phyloP scores from a whole-genome alignment of 2,113 vertebrate species.

The Lepus timidus region DNA sequence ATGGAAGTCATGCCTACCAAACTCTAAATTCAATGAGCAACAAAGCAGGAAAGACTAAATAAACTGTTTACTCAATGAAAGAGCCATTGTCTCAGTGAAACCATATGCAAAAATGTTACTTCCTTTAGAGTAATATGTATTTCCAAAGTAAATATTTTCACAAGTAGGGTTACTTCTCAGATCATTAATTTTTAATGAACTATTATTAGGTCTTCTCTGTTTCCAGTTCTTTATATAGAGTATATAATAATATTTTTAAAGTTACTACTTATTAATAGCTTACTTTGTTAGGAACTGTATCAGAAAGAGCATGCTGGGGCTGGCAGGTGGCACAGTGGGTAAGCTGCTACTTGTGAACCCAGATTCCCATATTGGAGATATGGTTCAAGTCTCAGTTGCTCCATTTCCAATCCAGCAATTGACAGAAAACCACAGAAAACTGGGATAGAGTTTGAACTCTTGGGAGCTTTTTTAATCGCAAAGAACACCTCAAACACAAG shows the following conservation, averaged over 20 bases:
- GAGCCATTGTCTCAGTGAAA: neutral
- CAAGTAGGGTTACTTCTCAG: neutral
- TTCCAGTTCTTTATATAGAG: neutral
- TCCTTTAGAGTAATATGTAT: neutral
- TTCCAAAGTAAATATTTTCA: slow-evolving; percentile 57
- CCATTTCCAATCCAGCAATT: neutral
- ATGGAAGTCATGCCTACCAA: neutral
- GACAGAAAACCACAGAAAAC: neutral
- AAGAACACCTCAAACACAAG: neutral
- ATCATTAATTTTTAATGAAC: slow-evolving; percentile 31
- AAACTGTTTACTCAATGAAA: slow-evolving; percentile 17
- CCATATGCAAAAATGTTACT: neutral
- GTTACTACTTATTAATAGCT: slow-evolving; percentile 10
- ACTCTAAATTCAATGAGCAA: neutral
- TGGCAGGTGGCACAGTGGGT: no score
- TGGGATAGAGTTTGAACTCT: neutral
- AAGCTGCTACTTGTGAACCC: no score
- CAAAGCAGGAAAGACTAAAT: neutral
- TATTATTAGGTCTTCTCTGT: neutral
- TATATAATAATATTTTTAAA: slow-evolving; percentile 4
- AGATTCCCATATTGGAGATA: no score
- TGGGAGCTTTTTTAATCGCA: neutral
- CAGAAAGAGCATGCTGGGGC: neutral
- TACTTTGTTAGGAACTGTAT: neutral
- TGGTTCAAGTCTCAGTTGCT: no score